phyloP scores from a whole-genome alignment of 2,888 invertebrate genomes.

The Phortica okadai region DNA sequence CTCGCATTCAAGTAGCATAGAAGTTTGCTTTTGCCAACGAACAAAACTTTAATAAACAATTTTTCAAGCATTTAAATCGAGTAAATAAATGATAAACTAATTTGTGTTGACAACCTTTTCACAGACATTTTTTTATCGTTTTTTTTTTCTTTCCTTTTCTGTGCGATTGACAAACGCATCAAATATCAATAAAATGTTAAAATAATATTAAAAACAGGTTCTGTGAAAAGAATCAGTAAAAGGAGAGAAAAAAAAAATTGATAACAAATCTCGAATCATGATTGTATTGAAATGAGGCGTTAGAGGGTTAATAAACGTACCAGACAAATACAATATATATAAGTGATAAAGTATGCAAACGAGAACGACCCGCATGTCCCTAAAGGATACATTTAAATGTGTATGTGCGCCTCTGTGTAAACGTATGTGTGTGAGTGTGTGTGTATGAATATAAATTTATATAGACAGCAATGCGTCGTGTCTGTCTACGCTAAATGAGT shows the following conservation, averaged over 20 bases:
- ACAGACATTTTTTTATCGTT: constrained; percentile 10
- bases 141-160: too few species aligned
- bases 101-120: not conserved
- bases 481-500: constrained; percentile 48
- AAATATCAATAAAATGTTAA: constrained; percentile 6
- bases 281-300: constrained; percentile 1
- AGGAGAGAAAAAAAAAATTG: not conserved
- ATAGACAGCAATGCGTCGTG: not conserved
- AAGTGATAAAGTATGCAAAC: constrained; percentile 54
- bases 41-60: not conserved
- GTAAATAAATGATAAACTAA: constrained; percentile 11
- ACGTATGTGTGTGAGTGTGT: not conserved
- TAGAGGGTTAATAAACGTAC: constrained; percentile 26
- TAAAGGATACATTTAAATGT: constrained; percentile 20
- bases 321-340: constrained; percentile 17
- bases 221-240: not conserved
- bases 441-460: not conserved
- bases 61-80: constrained; percentile 1
- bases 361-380: constrained; percentile 44
- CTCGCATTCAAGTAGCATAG: too few species aligned
- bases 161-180: not conserved
- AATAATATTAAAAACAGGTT: constrained; percentile 19
- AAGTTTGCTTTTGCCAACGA: not conserved
- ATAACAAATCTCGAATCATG: not conserved
- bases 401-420: not conserved